Evolutionary conservation across 2,888 invertebrate species (phyloP).

Genomic region (Parnassius mnemosyne): DNA sequence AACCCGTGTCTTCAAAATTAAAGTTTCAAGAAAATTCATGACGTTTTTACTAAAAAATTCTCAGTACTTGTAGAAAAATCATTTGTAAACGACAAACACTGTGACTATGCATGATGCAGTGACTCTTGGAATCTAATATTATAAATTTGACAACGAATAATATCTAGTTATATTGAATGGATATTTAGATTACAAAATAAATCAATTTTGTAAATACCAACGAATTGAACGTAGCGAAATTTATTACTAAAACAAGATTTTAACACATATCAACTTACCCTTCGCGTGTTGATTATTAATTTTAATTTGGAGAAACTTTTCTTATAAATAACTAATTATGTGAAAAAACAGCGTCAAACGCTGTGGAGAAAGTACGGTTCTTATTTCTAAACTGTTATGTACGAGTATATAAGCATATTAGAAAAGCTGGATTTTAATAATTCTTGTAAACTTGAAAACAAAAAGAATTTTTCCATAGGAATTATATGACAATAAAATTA

Average conservation of each 20-base stretch:
- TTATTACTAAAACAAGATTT: neutral
- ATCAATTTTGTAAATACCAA: neutral
- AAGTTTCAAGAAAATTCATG: neutral
- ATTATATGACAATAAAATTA: too few relatives aligned
- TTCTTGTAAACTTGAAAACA: too few relatives aligned
- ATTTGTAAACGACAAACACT: neutral
- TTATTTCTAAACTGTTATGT: too few relatives aligned
- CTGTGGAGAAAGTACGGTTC: too few relatives aligned
- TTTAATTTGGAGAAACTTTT: too few relatives aligned
- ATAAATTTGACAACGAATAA: conserved; percentile 4
- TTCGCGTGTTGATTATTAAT: neutral
- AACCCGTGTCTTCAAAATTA: conserved; percentile 3
- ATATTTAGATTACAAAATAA: neutral
- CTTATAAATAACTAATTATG: too few relatives aligned
- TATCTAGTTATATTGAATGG: neutral
- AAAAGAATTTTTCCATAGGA: too few relatives aligned
- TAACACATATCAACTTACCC: conserved; percentile 1
- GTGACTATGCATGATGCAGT: neutral
- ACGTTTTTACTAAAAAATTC: neutral
- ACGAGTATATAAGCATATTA: too few relatives aligned
- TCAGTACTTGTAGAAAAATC: neutral
- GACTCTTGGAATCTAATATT: neutral
- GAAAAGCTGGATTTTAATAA: too few relatives aligned
- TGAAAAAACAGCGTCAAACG: too few relatives aligned
- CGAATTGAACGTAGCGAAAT: neutral